Conservation (phyloP, 2,888 invertebrate genomes). For the Dromius quadrimaculatus region DNA sequence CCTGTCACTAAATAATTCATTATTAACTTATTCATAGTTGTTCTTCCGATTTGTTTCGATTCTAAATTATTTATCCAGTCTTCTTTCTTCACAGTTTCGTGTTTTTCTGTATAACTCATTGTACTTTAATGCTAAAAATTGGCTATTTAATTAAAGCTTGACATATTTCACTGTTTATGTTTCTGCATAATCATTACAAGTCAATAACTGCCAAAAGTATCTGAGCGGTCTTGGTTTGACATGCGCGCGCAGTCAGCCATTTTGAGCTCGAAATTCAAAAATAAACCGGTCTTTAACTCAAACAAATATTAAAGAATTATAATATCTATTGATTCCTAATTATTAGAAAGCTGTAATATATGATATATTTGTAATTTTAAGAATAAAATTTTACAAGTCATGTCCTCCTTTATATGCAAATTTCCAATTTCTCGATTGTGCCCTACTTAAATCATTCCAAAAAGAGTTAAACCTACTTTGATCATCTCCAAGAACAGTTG, state of each 20-base stretch:
- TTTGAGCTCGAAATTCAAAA: background rate
- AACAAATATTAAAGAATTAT: background rate
- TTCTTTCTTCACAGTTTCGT: conserved; percentile 71
- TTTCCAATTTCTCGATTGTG: conserved; percentile 5
- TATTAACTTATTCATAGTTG: conserved; percentile 96
- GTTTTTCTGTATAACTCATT: conserved; percentile 70
- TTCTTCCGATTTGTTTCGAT: conserved; percentile 84
- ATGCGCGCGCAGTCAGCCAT: background rate
- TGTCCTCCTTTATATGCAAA: background rate
- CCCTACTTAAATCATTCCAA: conserved; percentile 24
- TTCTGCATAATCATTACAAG: conserved; percentile 10
- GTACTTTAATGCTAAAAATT: conserved; percentile 51
- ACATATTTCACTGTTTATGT: conserved; percentile 45
- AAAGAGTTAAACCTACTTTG: conserved; percentile 8
- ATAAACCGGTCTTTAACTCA: background rate
- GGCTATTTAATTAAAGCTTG: conserved; percentile 18
- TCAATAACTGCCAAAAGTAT: conserved; percentile 8
- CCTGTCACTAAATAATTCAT: conserved; percentile 99
- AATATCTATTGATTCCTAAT: background rate
- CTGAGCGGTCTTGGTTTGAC: conserved; percentile 9
- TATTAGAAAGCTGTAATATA: background rate
- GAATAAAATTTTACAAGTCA: background rate
- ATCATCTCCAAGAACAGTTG: conserved; percentile 20
- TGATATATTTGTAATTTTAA: background rate
- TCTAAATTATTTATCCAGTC: conserved; percentile 83